Evolutionary conservation across 1,140 invertebrate species (phyloP).

Genomic region (Delia radicum): DNA sequence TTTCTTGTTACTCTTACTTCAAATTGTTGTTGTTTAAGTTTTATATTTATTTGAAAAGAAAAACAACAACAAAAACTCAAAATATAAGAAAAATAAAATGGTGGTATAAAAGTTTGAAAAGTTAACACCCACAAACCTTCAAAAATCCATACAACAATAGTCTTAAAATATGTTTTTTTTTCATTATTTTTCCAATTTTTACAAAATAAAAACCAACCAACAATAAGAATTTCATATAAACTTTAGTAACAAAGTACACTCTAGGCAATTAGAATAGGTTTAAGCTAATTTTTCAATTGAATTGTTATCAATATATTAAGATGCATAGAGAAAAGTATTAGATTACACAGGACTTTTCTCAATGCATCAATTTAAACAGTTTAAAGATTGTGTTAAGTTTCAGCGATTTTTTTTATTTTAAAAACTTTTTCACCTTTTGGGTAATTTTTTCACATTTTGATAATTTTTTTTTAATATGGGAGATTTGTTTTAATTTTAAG

Average conservation of each 20-base stretch:
- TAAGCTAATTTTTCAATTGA: too few species aligned
- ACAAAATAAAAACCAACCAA: neutral
- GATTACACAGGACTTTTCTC: too few species aligned
- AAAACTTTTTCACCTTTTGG: too few species aligned
- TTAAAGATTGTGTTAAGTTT: too few species aligned
- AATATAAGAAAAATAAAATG: neutral
- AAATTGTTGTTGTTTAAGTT: neutral
- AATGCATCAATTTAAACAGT: too few species aligned
- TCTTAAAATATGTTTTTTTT: neutral
- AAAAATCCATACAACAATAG: conserved; percentile 1
- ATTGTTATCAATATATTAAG: too few species aligned
- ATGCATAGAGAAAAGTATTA: too few species aligned
- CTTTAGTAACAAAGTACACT: neutral
- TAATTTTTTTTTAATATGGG: too few species aligned
- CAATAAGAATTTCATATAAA: conserved; percentile 15
- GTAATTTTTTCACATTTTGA: too few species aligned
- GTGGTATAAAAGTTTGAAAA: conserved; percentile 7
- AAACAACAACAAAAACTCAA: neutral
- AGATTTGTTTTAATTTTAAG: too few species aligned
- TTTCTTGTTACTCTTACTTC: neutral
- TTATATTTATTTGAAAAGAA: neutral
- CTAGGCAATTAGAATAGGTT: too few species aligned
- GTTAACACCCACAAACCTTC: conserved; percentile 23
- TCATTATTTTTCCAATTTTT: neutral
- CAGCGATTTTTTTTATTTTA: too few species aligned